Percentiles rank a stretch among this genome's conserved stretches.
These are phyloP conservation scores for Ictidomys tridecemlineatus DNA, from an alignment of 2,113 vertebrate species.

Conservation along the genomic window DNA sequence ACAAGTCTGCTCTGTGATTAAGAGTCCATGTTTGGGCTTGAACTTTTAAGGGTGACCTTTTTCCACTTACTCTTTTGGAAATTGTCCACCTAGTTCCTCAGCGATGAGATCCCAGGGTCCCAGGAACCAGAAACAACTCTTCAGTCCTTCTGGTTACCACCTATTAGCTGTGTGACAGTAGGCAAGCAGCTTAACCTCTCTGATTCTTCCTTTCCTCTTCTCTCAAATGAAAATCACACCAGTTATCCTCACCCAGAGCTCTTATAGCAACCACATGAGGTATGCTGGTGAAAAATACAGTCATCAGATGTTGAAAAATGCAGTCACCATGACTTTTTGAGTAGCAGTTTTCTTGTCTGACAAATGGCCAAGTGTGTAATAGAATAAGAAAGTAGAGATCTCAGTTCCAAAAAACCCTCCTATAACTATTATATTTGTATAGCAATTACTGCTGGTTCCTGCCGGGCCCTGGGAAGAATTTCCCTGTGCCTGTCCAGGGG, in stretches of 20 bases:
- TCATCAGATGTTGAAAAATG: no score
- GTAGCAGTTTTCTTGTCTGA: background rate
- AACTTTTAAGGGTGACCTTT: slow-evolving; percentile 78
- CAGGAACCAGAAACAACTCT: background rate
- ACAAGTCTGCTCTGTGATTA: slow-evolving; percentile 77
- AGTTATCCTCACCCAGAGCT: no score
- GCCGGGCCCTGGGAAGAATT: background rate
- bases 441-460: background rate
- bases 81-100: background rate
- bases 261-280: rapidly evolving
- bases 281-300: rapidly evolving
- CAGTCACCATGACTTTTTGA: background rate
- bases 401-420: background rate
- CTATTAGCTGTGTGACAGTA: background rate
- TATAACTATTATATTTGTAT: background rate
- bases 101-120: background rate
- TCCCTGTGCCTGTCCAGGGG: background rate
- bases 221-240: background rate
- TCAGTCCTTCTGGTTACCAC: background rate
- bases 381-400: slow-evolving; percentile 4
- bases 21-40: slow-evolving; percentile 78
- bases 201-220: background rate
- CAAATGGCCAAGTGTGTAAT: background rate
- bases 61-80: slow-evolving; percentile 82
- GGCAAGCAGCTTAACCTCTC: background rate